Conservation (phyloP, 2,797 vertebrate species). For the Sebastes vulpes region DNA sequence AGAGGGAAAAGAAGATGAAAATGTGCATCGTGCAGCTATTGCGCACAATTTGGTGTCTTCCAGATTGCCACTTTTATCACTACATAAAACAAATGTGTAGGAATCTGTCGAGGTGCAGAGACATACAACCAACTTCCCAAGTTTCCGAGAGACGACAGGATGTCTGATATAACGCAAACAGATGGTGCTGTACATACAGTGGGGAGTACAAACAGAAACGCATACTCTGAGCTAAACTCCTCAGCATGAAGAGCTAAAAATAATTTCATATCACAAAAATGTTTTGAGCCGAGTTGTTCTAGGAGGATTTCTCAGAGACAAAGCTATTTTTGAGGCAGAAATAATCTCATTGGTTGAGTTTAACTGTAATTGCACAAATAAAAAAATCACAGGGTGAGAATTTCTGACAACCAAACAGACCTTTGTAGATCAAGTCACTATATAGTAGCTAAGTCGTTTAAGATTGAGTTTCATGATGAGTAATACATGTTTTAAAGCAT, state of each 20-base stretch:
- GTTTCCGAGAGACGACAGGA: constrained; percentile 23
- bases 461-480: neutral
- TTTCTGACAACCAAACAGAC: neutral
- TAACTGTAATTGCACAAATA: neutral
- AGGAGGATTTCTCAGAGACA: constrained; percentile 5
- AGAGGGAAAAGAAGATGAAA: neutral
- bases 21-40: neutral
- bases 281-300: neutral
- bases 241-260: constrained; percentile 33
- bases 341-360: neutral
- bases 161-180: constrained; percentile 40
- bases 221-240: neutral
- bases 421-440: neutral
- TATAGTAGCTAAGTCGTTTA: neutral
- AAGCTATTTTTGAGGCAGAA: neutral
- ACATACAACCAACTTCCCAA: neutral
- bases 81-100: constrained; percentile 16
- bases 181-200: constrained; percentile 38
- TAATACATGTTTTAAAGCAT: neutral
- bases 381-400: neutral
- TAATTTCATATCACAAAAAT: constrained; percentile 25
- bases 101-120: constrained; percentile 1
- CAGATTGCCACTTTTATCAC: constrained; percentile 12
- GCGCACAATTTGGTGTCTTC: neutral
- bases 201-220: constrained; percentile 32